Evolutionary conservation across 1,140 invertebrate species (phyloP).

Genomic region (Drosophila pseudoananassae): DNA sequence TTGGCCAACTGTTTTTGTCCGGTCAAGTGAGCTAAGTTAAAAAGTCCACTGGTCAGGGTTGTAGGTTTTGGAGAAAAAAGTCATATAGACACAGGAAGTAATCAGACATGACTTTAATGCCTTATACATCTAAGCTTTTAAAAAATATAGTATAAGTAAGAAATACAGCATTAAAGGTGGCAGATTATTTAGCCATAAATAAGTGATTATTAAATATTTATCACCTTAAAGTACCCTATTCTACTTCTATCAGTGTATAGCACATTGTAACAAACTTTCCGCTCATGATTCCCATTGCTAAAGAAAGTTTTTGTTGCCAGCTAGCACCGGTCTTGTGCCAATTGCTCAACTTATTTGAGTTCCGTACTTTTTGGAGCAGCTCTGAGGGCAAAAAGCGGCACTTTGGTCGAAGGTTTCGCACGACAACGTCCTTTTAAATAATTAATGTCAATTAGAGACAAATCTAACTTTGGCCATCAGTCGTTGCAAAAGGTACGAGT

Average conservation of each 20-base stretch:
- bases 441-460: constrained; percentile 82
- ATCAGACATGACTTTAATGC: too few species aligned
- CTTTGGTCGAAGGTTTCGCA: constrained; percentile 55
- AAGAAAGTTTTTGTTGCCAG: constrained; percentile 1
- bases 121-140: not conserved
- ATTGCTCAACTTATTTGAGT: constrained; percentile 24
- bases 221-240: not conserved
- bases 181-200: too few species aligned
- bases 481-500: constrained; percentile 42
- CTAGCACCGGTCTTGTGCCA: constrained; percentile 4
- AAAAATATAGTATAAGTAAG: not conserved
- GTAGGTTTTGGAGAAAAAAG: not conserved
- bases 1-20: constrained; percentile 36
- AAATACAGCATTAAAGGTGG: too few species aligned
- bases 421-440: constrained; percentile 80
- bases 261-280: constrained; percentile 8
- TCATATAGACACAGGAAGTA: not conserved
- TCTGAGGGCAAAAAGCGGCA: constrained; percentile 41
- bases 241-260: not conserved
- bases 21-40: constrained; percentile 37
- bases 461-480: constrained; percentile 79
- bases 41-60: constrained; percentile 3
- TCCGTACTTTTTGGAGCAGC: constrained; percentile 8
- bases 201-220: too few species aligned
- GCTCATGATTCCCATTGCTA: not conserved